phyloP scores from a whole-genome alignment of 30 jellyfish, hydroid and myxozoan species.

The Cassiopea andromeda region DNA sequence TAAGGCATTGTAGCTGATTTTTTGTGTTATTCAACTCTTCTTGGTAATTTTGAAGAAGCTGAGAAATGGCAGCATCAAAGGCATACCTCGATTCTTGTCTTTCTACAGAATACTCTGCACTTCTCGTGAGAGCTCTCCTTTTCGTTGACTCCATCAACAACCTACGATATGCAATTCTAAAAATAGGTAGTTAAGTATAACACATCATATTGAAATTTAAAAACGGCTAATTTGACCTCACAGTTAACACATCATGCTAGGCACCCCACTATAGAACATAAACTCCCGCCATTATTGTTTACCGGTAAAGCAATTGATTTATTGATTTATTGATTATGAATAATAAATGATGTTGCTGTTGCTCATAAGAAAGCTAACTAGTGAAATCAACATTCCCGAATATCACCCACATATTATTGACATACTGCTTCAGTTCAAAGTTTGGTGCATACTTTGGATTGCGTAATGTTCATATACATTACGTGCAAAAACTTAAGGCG shows the following conservation, averaged over 20 bases:
- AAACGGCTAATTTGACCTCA: too few relatives aligned
- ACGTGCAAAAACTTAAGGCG: too few relatives aligned
- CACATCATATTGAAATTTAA: too few relatives aligned
- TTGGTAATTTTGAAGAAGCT: conserved; percentile 33
- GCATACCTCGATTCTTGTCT: conserved; percentile 69
- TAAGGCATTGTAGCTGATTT: conserved; percentile 64
- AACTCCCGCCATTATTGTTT: background rate
- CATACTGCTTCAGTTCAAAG: too few relatives aligned
- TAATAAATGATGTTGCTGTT: background rate
- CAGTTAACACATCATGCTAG: too few relatives aligned
- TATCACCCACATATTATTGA: too few relatives aligned
- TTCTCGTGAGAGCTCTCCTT: conserved; percentile 3
- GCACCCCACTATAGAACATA: background rate
- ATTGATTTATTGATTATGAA: background rate
- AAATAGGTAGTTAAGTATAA: too few relatives aligned
- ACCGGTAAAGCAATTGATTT: background rate
- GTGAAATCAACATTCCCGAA: too few relatives aligned
- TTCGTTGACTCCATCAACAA: background rate
- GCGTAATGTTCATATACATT: too few relatives aligned
- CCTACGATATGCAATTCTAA: too few relatives aligned
- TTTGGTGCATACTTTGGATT: too few relatives aligned
- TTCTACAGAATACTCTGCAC: conserved; percentile 44
- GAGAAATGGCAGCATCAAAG: conserved; percentile 40
- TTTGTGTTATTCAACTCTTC: conserved; percentile 61
- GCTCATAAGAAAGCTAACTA: background rate